Evolutionary conservation across 2,113 vertebrate species (phyloP).

Genomic region (Chamaea fasciata): DNA sequence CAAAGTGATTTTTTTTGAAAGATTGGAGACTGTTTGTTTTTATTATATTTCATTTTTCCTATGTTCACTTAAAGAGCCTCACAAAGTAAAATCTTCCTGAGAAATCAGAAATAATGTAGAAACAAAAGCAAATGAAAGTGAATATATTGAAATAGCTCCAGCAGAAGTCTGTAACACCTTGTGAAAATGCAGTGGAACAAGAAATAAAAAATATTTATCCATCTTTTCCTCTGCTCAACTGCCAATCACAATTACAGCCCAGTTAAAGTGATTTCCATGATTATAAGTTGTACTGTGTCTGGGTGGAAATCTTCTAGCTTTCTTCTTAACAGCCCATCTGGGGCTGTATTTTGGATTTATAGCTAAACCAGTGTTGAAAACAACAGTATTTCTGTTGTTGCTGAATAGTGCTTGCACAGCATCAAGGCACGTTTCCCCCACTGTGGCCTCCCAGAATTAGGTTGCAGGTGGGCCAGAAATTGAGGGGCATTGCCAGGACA

Average conservation of each 20-base stretch:
- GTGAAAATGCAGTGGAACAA: not conserved
- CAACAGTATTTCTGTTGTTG: not conserved
- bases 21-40: not conserved
- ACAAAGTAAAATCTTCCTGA: not conserved
- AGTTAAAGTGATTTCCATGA: not conserved
- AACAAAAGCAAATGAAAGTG: not conserved
- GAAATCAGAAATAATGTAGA: not conserved
- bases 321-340: not conserved
- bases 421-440: not conserved
- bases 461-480: not conserved
- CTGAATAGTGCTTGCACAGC: not conserved
- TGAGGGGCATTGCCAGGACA: not conserved
- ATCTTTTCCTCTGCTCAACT: not conserved
- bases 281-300: not conserved
- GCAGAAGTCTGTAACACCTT: not conserved
- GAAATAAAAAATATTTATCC: not conserved
- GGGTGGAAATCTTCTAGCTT: not conserved
- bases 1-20: not conserved
- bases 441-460: not conserved
- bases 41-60: not conserved
- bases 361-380: not conserved
- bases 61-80: not conserved
- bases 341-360: not conserved
- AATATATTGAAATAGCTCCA: not conserved
- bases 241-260: not conserved